Conservation (phyloP, 2,888 invertebrate genomes). For the Hirtodrosophila trivittata region DNA sequence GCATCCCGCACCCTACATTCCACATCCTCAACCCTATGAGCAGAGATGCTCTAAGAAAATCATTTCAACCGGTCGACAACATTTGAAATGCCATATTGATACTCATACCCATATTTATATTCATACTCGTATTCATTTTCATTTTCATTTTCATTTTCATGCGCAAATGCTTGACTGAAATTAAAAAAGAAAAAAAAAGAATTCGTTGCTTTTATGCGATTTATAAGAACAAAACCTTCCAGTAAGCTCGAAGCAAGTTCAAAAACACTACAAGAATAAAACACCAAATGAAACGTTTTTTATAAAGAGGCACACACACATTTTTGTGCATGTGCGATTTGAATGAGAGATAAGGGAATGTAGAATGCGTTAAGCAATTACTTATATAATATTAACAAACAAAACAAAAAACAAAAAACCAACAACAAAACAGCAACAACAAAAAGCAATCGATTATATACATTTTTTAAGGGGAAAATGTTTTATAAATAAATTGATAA, state of each 20-base stretch:
- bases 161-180: conserved; percentile 70
- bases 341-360: conserved; percentile 13
- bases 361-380: conserved; percentile 47
- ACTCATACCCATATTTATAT: neutral
- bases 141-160: conserved; percentile 29
- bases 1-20: too few species aligned
- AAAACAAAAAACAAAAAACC: conserved; percentile 31
- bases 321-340: conserved; percentile 49
- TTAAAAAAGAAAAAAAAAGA: conserved; percentile 11
- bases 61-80: conserved; percentile 18
- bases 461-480: conserved; percentile 68
- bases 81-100: neutral
- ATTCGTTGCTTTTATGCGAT: conserved; percentile 56
- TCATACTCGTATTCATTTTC: neutral
- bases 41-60: too few species aligned
- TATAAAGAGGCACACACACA: conserved; percentile 28
- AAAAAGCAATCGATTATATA: conserved; percentile 77
- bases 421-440: conserved; percentile 48
- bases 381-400: conserved; percentile 20
- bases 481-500: conserved; percentile 57
- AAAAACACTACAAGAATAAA: conserved; percentile 50
- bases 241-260: conserved; percentile 51
- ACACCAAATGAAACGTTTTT: conserved; percentile 52
- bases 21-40: too few species aligned
- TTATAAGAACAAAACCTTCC: conserved; percentile 63